A percentile compares a stretch with the other conserved stretches of the same genome.
Conservation (phyloP, 2,888 invertebrate genomes). For the Frankliniella fusca region DNA sequence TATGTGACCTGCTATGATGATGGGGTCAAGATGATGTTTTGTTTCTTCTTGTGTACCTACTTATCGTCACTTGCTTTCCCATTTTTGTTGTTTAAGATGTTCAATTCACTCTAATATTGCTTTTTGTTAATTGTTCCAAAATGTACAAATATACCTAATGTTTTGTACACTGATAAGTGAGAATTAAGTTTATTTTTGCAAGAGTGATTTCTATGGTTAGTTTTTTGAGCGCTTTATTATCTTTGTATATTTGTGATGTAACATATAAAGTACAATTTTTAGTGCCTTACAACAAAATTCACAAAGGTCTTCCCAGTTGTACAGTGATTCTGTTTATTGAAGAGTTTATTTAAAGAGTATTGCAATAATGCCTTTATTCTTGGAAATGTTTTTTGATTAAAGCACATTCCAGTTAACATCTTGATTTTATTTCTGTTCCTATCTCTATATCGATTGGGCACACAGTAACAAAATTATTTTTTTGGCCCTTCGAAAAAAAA, state of each 20-base stretch:
- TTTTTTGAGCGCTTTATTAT: slow-evolving; percentile 23
- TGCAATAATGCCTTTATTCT: neutral
- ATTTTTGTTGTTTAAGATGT: neutral
- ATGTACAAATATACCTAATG: neutral
- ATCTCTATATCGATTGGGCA: too few species aligned
- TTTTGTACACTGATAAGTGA: neutral
- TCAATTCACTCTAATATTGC: slow-evolving; percentile 23
- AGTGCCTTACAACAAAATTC: slow-evolving; percentile 16
- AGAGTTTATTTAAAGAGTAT: slow-evolving; percentile 20
- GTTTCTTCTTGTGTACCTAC: slow-evolving; percentile 8
- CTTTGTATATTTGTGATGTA: slow-evolving; percentile 13
- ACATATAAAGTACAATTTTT: neutral
- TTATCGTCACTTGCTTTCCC: neutral
- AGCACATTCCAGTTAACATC: slow-evolving; percentile 12
- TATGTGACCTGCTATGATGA: neutral
- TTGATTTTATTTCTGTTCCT: neutral
- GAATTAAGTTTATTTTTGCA: slow-evolving; percentile 13
- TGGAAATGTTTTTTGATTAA: slow-evolving; percentile 24
- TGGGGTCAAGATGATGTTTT: neutral
- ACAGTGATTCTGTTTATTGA: slow-evolving; percentile 18
- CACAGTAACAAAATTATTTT: too few species aligned
- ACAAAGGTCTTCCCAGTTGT: slow-evolving; percentile 23
- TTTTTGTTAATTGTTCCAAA: slow-evolving; percentile 4
- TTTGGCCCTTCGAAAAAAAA: too few species aligned
- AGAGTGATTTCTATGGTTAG: slow-evolving; percentile 23